These are phyloP conservation scores for Mimas tiliae DNA, from an alignment of 2,888 invertebrate genomes.

Conservation along the genomic window DNA sequence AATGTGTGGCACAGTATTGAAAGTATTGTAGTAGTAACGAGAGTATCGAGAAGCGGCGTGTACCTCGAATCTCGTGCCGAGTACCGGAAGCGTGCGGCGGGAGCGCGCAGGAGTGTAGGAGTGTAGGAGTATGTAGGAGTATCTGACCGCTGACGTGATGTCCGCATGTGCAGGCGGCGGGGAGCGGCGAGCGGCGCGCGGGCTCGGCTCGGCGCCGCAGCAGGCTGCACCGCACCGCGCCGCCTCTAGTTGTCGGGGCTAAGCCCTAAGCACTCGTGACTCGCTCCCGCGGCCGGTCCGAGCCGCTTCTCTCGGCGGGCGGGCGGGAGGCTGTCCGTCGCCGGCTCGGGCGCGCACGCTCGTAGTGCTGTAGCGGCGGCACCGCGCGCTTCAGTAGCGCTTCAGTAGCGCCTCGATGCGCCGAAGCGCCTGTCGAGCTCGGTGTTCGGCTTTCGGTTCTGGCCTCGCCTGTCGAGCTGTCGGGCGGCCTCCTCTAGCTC, in stretches of 20 bases:
- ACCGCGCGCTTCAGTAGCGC: slow-evolving; percentile 42
- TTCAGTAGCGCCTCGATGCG: slow-evolving; percentile 37
- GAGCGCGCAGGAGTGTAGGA: slow-evolving; percentile 42
- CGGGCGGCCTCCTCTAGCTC: slow-evolving; percentile 63
- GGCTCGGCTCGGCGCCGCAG: slow-evolving; percentile 51
- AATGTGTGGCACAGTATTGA: not conserved
- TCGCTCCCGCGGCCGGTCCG: slow-evolving; percentile 75
- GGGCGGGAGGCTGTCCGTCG: slow-evolving; percentile 27
- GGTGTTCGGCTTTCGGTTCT: slow-evolving; percentile 46
- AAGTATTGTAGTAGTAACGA: slow-evolving; percentile 24
- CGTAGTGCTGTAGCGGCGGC: slow-evolving; percentile 37
- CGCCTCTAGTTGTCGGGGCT: slow-evolving; percentile 72
- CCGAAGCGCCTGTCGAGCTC: slow-evolving; percentile 44
- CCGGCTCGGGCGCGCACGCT: slow-evolving; percentile 50
- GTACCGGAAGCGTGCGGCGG: slow-evolving; percentile 51
- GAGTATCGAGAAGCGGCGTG: slow-evolving; percentile 70
- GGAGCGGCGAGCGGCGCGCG: slow-evolving; percentile 56
- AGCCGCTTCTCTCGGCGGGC: slow-evolving; percentile 67
- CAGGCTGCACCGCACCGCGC: slow-evolving; percentile 34
- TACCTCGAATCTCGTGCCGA: slow-evolving; percentile 25
- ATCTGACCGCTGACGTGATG: slow-evolving; percentile 62
- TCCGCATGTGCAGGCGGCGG: slow-evolving; percentile 83
- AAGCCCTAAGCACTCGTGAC: slow-evolving; percentile 68
- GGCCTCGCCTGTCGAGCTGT: slow-evolving; percentile 57
- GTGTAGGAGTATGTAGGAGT: slow-evolving; percentile 29